Evolutionary conservation across 2,888 invertebrate genomes (phyloP), one percentile per base, ranked within the genome.

Genomic region (Andricus quercusramuli): DNA sequence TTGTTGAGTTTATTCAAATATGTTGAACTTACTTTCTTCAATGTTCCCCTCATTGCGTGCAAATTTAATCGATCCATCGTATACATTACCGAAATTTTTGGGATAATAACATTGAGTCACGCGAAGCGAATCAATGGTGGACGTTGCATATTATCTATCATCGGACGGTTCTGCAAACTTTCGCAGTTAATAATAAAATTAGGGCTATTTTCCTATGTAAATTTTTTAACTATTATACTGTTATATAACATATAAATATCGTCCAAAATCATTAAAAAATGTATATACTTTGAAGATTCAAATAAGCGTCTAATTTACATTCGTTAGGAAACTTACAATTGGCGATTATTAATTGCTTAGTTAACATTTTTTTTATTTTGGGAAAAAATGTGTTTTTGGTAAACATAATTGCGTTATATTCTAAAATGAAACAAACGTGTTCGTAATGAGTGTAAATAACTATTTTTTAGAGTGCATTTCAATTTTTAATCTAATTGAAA

Each of bases 61-160:
- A 62, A 25, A 62, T 62, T 68, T 68, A 44, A 41, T 44, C 44
- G 44, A 47, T 41, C 22, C 13, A 47, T 68, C 68, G 25, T 44
- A 44, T 68, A 41, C 44, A 25, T 44, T 68, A 47, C 44, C 13
- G 22, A 68, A 68, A 68, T 44, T 68, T 68, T 68, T 8, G 44
- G 44, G 41, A 68, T 68, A 68, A 68, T 68, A 47, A 68, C 68
- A 68, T 41, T 41, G 41, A 68, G 68, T 68, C 68, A 68, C 68
- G 68, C 68, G 44, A 41, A 44, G 68, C 15, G 15, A 44, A 15
- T 68, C 68, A 68, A 13, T 68, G 44, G 41, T 44, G 68, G 2
- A 17, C 67, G 44, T 44, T 44, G 68, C 22, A 44, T 68, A 68
- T 68, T 68, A 68, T 68, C 68, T 68, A 68, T 68, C 68, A 25